Evolutionary conservation across 1,140 invertebrate genomes (phyloP), one percentile per base, ranked within the genome.

Genomic region (Halyomorpha halys): DNA sequence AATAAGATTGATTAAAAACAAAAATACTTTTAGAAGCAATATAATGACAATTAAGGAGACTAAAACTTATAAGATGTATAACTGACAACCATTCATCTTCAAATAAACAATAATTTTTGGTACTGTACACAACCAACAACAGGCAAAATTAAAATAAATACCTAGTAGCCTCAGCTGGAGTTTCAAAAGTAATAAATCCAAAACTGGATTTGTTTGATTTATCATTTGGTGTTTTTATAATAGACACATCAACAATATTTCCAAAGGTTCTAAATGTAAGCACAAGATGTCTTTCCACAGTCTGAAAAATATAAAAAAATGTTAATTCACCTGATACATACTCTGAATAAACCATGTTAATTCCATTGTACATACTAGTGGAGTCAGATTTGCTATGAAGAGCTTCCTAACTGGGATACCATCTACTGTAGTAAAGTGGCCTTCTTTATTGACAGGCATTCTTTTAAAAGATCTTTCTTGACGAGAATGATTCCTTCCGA

Each of bases 361-460:
- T n/a, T 11, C 44, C 16, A 8, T 44, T 11, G 19, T 13, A 51
- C 9, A n/a, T 51, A 51, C 47, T 13, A n/a, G 5, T 51, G 9
- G 9, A n/a, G 47, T 9, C 6, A 51, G 11, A 6, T 18, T 9
- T n/a, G 47, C 9, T 8, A 51, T 18, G 19, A 51, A 51, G 13
- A 51, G n/a, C 19, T 51, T 51, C 47, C 47, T 51, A 51, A 51
- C 47, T 8, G 47, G 11, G 5, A 51, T 18, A 51, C 47, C 47
- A 51, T 51, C 47, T n/a, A 51, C 47, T n/a, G 47, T 51, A 51
- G 47, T 51, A 51, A 51, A 51, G 19, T 51, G 47, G 47, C 47
- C 47, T 9, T 51, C 18, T 13, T 13, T 8, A 51, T 51, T 51
- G 6, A 51, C 6, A 13, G n/a, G 18, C n/a, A 51, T 9, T 51